Conservation (phyloP, 2,797 vertebrate species). For the Acestrorhynchus altus region DNA sequence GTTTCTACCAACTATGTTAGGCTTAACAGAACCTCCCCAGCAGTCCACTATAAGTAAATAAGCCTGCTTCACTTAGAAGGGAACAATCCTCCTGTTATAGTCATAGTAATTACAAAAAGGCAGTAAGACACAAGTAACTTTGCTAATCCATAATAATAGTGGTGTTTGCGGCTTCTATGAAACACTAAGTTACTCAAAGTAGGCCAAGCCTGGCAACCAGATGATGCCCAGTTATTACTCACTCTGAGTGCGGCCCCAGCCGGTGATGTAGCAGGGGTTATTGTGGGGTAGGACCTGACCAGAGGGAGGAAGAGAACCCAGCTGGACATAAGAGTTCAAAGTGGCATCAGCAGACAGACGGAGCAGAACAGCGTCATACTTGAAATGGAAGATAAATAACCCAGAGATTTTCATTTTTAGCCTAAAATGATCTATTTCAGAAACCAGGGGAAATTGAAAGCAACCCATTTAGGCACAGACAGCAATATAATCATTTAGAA, state of each 20-base stretch:
- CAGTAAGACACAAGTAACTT: neutral
- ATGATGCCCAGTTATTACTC: conserved; percentile 64
- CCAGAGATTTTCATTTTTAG: conserved; percentile 14
- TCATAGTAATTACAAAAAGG: neutral
- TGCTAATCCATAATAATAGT: neutral
- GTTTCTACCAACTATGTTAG: conserved; percentile 81
- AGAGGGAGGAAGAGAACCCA: conserved; percentile 75
- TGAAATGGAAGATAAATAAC: conserved; percentile 57
- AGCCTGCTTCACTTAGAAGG: conserved; percentile 83
- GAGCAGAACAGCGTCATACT: conserved; percentile 87
- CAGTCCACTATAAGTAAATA: conserved; percentile 83
- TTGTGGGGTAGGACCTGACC: conserved; percentile 81
- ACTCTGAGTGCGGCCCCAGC: conserved; percentile 89
- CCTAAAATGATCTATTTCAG: neutral
- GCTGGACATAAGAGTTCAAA: conserved; percentile 82
- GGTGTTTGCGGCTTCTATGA: neutral
- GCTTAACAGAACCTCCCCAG: conserved; percentile 86
- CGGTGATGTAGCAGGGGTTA: conserved; percentile 84
- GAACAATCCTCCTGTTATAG: conserved; percentile 76
- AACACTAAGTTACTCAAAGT: conserved; percentile 13
- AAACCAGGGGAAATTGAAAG: neutral
- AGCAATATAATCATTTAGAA: neutral
- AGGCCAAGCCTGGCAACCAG: conserved; percentile 23
- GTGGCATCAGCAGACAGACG: conserved; percentile 74
- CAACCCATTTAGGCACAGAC: neutral